Base-by-base conservation (phyloP, 2,888 invertebrate species). In the Psococerastis gibbosa region DNA sequence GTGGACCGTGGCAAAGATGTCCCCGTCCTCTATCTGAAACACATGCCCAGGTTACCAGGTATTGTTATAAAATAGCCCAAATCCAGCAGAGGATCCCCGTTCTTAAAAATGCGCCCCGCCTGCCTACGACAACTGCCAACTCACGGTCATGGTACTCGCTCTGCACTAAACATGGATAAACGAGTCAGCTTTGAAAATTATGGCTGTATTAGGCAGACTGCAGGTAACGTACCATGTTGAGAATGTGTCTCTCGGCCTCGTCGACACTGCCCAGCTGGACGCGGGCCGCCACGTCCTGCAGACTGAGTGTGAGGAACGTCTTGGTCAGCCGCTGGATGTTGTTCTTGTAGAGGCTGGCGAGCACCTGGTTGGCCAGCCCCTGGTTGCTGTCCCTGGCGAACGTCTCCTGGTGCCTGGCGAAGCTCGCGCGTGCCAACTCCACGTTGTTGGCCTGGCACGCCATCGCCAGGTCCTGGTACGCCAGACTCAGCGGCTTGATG, bases 301-400 rank as follows among this genome's bases (percentile, higher is more conserved):
- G 64, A 32, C 89, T 89, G 43, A 92, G 65, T 0, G 91, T 92
- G 52, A 91, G 66, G 62, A 92, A 92, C 20, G 91, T 91, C 64
- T 91, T 92, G 20, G 94, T 95, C 50, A 97, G 69, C 59, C 92
- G 74, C 64, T 94, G 91, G 53, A 97, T 97, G 63, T 91, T 94
- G 61, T 92, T 89, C 65, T 92, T 92, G 61, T 88, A 88, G 61
- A 92, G 73, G 49, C 87, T 87, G 50, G 78, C 77, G 42, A 85
- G 67, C 38, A 92, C 89, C 75, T 85, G 69, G 52, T 71, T 71
- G 3, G 70, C 66, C 44, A 73, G 56, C 9, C 73, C 73, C 56
- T 62, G 60, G 52, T 71, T 72, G 44, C 59, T 63, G 51, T 73
- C 71, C 59, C 66, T 60, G 48, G 69, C 66, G 61, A 81, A 91